Evolutionary conservation across 2,113 vertebrate species (phyloP).

Genomic region (Gallinago undulata): DNA sequence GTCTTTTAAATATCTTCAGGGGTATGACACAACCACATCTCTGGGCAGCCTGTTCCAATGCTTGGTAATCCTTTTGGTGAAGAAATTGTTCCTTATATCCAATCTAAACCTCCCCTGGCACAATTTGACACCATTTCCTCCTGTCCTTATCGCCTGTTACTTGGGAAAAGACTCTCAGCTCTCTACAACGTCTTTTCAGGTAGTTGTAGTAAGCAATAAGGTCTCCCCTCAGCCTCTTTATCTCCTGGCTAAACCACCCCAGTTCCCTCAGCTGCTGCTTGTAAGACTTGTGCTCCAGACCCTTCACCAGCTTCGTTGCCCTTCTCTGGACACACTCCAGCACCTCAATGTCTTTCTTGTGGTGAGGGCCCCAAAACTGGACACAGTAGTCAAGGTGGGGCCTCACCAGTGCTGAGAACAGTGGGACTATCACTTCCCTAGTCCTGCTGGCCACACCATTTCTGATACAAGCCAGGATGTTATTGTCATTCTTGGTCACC

Average conservation of each 20-base stretch:
- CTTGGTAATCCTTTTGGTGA: neutral
- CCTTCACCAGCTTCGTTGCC: neutral
- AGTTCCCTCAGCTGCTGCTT: neutral
- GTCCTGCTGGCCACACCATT: neutral
- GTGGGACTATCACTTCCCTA: neutral
- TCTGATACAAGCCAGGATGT: neutral
- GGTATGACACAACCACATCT: neutral
- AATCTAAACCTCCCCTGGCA: neutral
- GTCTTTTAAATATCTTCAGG: neutral
- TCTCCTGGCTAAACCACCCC: neutral
- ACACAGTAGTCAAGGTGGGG: neutral
- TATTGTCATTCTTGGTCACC: neutral
- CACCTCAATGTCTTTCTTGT: neutral
- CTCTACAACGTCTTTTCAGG: neutral
- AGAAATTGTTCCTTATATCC: neutral
- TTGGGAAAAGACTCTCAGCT: neutral
- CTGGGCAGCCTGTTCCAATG: neutral
- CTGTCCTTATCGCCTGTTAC: neutral
- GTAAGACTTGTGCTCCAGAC: neutral
- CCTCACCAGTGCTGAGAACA: neutral
- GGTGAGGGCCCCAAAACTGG: neutral
- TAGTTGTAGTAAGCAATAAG: neutral
- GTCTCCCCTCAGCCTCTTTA: neutral
- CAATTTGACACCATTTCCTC: neutral
- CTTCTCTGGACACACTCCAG: neutral